These are phyloP conservation scores for Lutjanus erythropterus DNA, from an alignment of 2,113 vertebrate species.

Conservation along the genomic window DNA sequence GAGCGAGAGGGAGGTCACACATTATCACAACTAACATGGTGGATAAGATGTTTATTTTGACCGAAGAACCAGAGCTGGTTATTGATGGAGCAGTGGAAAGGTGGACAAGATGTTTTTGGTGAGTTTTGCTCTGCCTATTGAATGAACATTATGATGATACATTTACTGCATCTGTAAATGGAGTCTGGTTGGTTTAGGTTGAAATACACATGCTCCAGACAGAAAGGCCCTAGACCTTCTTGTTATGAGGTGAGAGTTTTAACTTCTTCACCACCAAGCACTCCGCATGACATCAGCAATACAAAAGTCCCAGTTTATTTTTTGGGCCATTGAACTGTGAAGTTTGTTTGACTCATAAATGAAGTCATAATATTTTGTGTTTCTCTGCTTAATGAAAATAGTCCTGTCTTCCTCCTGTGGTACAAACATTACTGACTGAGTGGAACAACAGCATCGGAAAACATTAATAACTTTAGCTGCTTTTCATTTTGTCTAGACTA, in stretches of 20 bases:
- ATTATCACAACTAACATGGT: no score
- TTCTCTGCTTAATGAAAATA: background rate
- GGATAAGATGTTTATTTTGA: no score
- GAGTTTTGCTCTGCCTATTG: no score
- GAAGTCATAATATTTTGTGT: background rate
- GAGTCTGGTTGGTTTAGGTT: no score
- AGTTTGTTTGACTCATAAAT: background rate
- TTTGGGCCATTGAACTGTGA: background rate
- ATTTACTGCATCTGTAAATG: no score
- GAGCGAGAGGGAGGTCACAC: no score
- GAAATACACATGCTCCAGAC: no score
- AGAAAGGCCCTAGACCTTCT: background rate
- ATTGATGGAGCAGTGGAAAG: no score
- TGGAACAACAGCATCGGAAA: background rate
- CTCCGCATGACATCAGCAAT: background rate
- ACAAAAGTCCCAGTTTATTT: background rate
- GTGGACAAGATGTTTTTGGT: no score
- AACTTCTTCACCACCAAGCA: background rate
- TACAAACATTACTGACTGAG: background rate
- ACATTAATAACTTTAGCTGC: background rate
- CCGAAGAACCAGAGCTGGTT: no score
- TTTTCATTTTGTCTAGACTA: background rate
- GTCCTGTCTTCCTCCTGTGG: background rate
- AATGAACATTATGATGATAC: no score
- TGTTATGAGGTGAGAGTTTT: background rate